phyloP scores from a whole-genome alignment of 2,888 invertebrate species.

The Didymodactylos carnosus region DNA sequence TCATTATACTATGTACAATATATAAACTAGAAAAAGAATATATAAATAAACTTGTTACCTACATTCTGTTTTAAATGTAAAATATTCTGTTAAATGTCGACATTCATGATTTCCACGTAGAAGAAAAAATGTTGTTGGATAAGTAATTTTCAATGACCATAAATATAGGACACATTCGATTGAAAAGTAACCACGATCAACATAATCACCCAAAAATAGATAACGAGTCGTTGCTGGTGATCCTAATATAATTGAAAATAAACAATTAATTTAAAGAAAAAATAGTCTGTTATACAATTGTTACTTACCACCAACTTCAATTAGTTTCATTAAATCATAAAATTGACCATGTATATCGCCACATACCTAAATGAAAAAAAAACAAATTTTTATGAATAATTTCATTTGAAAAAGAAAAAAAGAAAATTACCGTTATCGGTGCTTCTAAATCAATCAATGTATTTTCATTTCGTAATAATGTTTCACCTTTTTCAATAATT shows the following conservation, averaged over 20 bases:
- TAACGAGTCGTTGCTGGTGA: not conserved
- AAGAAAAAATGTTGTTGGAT: slow-evolving; percentile 3
- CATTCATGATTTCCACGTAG: slow-evolving; percentile 13
- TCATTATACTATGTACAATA: too few relatives aligned
- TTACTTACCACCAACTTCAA: slow-evolving; percentile 6
- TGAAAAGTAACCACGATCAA: slow-evolving; percentile 9
- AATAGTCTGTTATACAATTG: not conserved
- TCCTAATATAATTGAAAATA: too few relatives aligned
- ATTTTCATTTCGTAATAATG: not conserved
- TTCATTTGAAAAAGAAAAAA: not conserved
- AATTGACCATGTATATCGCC: slow-evolving; percentile 13
- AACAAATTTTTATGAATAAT: not conserved
- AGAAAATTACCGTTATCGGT: not conserved
- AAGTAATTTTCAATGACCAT: slow-evolving; percentile 6
- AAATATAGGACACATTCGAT: slow-evolving; percentile 10
- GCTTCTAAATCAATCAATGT: not conserved
- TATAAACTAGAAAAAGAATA: too few relatives aligned
- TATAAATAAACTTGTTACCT: not conserved
- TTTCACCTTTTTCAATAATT: not conserved
- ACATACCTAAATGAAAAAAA: not conserved
- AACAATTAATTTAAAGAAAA: too few relatives aligned
- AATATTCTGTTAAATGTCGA: slow-evolving; percentile 10
- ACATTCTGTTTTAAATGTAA: slow-evolving; percentile 12
- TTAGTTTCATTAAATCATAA: slow-evolving; percentile 4
- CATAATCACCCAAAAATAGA: slow-evolving; percentile 14